A percentile compares a stretch with the other conserved stretches of the same genome.
Conservation (phyloP, 2,113 vertebrate genomes). For the human (Homo sapiens) region DNA sequence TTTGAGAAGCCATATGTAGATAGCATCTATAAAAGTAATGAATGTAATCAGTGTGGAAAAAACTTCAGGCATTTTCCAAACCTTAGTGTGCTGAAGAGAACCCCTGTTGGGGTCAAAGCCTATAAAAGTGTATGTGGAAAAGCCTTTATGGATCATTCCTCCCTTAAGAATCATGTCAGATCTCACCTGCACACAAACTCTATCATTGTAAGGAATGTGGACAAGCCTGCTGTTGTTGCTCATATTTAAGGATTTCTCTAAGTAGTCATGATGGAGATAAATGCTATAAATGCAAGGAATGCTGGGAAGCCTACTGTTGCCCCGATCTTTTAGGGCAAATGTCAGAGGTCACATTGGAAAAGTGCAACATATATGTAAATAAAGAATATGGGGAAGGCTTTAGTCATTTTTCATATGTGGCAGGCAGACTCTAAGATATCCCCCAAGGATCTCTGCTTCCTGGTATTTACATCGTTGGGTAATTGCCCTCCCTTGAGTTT, state of each 20-base stretch:
- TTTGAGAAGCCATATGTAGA: background rate
- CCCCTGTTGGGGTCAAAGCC: background rate
- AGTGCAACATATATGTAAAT: background rate
- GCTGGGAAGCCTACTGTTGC: background rate
- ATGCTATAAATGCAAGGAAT: background rate
- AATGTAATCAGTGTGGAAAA: background rate
- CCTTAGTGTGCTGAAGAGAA: background rate
- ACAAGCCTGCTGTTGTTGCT: background rate
- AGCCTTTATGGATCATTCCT: background rate
- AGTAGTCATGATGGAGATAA: background rate
- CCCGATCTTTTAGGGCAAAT: background rate
- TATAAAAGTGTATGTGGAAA: background rate
- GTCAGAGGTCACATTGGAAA: background rate
- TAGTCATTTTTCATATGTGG: background rate
- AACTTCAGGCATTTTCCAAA: background rate
- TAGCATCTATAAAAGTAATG: background rate
- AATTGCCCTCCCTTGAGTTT: background rate
- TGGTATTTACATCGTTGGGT: background rate
- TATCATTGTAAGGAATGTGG: background rate
- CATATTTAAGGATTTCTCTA: background rate
- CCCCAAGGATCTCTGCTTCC: background rate
- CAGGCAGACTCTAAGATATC: background rate
- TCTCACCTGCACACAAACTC: background rate
- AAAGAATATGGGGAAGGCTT: background rate
- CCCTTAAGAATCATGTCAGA: background rate